Conservation (phyloP, 2,888 invertebrate species). For the Xylocampa areola region DNA sequence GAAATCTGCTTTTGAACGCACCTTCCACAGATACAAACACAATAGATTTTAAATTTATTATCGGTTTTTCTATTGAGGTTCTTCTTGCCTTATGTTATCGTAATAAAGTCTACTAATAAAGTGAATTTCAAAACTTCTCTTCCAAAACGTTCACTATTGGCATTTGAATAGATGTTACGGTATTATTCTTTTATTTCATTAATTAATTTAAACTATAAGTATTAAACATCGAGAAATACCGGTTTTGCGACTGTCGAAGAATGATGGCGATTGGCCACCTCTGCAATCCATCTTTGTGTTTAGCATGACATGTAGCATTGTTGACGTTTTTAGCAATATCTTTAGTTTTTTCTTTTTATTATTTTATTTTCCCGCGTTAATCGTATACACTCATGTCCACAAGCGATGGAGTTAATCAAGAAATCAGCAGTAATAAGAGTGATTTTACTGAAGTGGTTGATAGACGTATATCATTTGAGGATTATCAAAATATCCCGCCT, state of each 20-base stretch:
- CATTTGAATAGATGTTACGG: no score
- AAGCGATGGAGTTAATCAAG: conserved; percentile 69
- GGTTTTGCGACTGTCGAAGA: conserved; percentile 31
- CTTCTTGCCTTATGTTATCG: no score
- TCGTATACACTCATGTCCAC: conserved; percentile 67
- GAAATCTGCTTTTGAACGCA: conserved; percentile 14
- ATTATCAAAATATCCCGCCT: conserved; percentile 59
- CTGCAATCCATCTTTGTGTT: conserved; percentile 19
- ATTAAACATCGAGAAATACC: conserved; percentile 3
- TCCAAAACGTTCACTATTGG: no score
- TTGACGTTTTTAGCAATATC: conserved; percentile 68
- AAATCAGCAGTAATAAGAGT: conserved; percentile 31
- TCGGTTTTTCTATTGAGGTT: conserved; percentile 16
- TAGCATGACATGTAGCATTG: conserved; percentile 66
- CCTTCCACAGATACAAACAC: conserved; percentile 11
- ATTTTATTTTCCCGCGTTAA: conserved; percentile 67
- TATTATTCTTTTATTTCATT: not conserved
- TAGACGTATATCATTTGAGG: conserved; percentile 32
- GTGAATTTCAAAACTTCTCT: no score
- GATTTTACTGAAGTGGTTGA: conserved; percentile 42
- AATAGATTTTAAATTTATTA: not conserved
- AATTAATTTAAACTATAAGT: not conserved
- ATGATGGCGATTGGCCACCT: conserved; percentile 43
- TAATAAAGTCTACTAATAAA: no score
- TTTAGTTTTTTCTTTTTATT: conserved; percentile 67